Conservation (phyloP, 2,888 invertebrate species). For the Eupithecia dodoneata region DNA sequence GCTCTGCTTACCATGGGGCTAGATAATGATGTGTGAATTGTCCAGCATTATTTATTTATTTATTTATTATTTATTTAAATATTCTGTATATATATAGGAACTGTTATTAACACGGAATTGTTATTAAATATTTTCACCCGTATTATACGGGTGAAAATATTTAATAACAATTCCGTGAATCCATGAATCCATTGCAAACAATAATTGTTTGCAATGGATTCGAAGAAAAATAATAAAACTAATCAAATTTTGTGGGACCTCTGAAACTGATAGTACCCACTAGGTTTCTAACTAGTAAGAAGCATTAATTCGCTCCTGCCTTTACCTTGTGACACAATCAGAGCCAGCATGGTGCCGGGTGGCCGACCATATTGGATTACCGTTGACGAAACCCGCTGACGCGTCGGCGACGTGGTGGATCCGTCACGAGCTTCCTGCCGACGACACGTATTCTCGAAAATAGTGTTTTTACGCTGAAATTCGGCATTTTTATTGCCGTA, state of each 20-base stretch:
- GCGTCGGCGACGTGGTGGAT: slow-evolving; percentile 53
- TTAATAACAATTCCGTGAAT: no score
- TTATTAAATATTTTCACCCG: no score
- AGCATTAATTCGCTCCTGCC: slow-evolving; percentile 21
- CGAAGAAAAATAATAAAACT: neutral
- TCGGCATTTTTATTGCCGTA: slow-evolving; percentile 44
- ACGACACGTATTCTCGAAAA: slow-evolving; percentile 42
- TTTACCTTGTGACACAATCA: slow-evolving; percentile 46
- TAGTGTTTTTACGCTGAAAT: slow-evolving; percentile 37
- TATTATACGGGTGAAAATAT: no score
- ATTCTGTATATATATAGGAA: no score
- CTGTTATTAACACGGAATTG: no score
- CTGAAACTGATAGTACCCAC: neutral
- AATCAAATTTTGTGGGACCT: neutral
- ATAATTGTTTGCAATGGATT: no score
- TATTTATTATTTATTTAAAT: no score
- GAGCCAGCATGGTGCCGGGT: slow-evolving; percentile 53
- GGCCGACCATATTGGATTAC: slow-evolving; percentile 72
- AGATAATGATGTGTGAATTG: no score
- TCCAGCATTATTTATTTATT: no score
- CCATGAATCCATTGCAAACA: no score
- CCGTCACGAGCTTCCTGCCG: slow-evolving; percentile 51
- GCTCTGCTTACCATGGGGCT: no score
- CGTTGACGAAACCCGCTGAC: slow-evolving; percentile 71
- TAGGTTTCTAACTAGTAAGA: neutral